These are phyloP conservation scores for Ochlodes sylvanus DNA, from an alignment of 2,888 invertebrate species.

Conservation along the genomic window DNA sequence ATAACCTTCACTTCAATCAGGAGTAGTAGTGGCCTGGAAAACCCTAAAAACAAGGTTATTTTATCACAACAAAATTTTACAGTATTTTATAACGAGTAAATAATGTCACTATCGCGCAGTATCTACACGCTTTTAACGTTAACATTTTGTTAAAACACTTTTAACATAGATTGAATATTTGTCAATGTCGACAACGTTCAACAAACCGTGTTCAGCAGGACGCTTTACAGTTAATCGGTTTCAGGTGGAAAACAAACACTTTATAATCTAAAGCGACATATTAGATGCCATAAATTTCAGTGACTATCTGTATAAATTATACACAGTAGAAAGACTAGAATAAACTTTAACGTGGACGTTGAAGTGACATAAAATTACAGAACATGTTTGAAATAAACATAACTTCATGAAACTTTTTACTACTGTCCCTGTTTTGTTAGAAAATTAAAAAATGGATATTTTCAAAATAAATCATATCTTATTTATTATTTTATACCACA, in stretches of 20 bases:
- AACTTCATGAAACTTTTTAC: too few species aligned
- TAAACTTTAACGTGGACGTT: neutral
- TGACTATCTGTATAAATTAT: neutral
- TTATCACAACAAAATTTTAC: conserved; percentile 7
- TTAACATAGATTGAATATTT: conserved; percentile 39
- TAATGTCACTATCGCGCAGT: conserved; percentile 28
- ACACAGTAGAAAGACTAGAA: neutral
- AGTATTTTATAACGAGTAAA: conserved; percentile 21
- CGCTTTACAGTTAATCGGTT: conserved; percentile 29
- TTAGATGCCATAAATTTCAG: conserved; percentile 2
- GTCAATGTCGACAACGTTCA: conserved; percentile 32
- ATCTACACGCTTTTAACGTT: conserved; percentile 32
- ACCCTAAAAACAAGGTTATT: conserved; percentile 27
- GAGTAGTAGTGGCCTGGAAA: conserved; percentile 29
- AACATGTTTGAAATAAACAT: too few species aligned
- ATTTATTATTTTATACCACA: too few species aligned
- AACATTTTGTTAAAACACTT: conserved; percentile 36
- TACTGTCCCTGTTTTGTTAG: too few species aligned
- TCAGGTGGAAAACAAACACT: conserved; percentile 14
- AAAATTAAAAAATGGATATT: too few species aligned
- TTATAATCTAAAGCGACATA: conserved; percentile 11
- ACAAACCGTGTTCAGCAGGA: conserved; percentile 14
- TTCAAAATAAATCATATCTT: too few species aligned
- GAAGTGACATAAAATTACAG: neutral
- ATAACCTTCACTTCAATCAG: too few species aligned